These are phyloP conservation scores for Bursaphelenchus okinawaensis DNA, from an alignment of 2,888 invertebrate species.

Conservation along the genomic window DNA sequence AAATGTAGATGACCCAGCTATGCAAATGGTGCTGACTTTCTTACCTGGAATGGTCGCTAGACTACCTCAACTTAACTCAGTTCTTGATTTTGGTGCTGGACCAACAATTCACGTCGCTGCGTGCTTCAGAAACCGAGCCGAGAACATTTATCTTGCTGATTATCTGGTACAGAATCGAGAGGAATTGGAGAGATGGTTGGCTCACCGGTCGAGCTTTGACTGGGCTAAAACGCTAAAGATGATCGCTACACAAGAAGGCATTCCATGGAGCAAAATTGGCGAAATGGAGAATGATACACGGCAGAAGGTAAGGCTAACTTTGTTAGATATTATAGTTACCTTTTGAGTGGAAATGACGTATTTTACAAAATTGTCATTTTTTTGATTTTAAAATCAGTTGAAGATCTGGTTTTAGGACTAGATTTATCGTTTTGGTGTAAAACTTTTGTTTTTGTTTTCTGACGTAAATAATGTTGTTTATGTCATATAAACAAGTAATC, in stretches of 20 bases:
- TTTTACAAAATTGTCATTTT: too few relatives aligned
- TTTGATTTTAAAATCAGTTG: neutral
- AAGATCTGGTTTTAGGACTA: neutral
- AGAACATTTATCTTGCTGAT: slow-evolving; percentile 52
- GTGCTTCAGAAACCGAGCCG: slow-evolving; percentile 41
- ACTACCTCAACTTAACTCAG: slow-evolving; percentile 22
- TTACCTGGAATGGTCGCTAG: slow-evolving; percentile 48
- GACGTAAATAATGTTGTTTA: too few relatives aligned
- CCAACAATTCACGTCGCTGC: slow-evolving; percentile 55
- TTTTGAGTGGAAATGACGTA: neutral
- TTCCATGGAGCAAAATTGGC: slow-evolving; percentile 25
- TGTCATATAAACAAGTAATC: too few relatives aligned
- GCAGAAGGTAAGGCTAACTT: slow-evolving; percentile 31
- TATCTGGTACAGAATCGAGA: slow-evolving; percentile 51
- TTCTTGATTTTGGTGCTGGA: slow-evolving; percentile 39
- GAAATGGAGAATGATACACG: slow-evolving; percentile 33
- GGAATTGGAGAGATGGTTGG: slow-evolving; percentile 43
- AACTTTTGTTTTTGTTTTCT: too few relatives aligned
- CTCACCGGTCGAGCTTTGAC: slow-evolving; percentile 37
- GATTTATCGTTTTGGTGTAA: neutral
- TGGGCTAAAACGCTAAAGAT: slow-evolving; percentile 33
- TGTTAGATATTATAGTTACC: neutral
- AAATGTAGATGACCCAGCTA: slow-evolving; percentile 50
- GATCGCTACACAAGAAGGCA: slow-evolving; percentile 38
- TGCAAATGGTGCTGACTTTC: slow-evolving; percentile 55